A percentile compares a stretch with the other conserved stretches of the same genome.
phyloP scores from a whole-genome alignment of 1,140 invertebrate species.

The Drosophila persimilis region DNA sequence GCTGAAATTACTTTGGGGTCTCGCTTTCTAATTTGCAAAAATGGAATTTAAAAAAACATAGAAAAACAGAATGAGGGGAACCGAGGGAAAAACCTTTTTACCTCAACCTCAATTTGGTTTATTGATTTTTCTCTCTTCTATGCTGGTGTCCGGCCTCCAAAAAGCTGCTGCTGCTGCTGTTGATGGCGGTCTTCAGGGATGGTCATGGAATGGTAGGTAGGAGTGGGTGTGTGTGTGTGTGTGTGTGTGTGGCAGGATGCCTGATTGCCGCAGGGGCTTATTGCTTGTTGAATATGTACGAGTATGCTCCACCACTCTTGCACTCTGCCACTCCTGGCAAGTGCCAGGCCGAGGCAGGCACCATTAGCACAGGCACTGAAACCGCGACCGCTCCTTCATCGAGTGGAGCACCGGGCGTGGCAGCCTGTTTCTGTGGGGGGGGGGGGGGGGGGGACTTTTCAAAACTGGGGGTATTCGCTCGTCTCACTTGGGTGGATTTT shows the following conservation, averaged over 20 bases:
- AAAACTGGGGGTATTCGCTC: slow-evolving; percentile 16
- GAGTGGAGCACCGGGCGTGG: slow-evolving; percentile 4
- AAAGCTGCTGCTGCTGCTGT: slow-evolving; percentile 31
- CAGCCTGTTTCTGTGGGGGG: slow-evolving; percentile 41
- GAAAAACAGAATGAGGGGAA: slow-evolving; percentile 22
- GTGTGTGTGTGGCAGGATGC: slow-evolving; percentile 15
- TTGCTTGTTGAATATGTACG: slow-evolving; percentile 60
- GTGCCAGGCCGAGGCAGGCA: slow-evolving; percentile 49
- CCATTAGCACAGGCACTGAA: too few relatives aligned
- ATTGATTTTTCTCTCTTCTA: slow-evolving; percentile 58
- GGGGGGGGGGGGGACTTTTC: slow-evolving; percentile 26
- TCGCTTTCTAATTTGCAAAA: slow-evolving; percentile 78
- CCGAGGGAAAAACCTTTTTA: slow-evolving; percentile 43
- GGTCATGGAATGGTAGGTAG: background rate
- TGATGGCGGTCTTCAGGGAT: slow-evolving; percentile 36
- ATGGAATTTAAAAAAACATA: slow-evolving; percentile 47
- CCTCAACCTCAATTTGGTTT: slow-evolving; percentile 56
- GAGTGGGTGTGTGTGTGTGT: background rate
- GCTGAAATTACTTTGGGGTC: slow-evolving; percentile 58
- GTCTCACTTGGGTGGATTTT: slow-evolving; percentile 46
- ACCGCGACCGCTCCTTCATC: slow-evolving; percentile 49
- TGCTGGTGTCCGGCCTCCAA: slow-evolving; percentile 47
- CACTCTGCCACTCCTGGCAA: slow-evolving; percentile 8
- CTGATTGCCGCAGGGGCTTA: slow-evolving; percentile 29
- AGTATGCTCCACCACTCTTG: slow-evolving; percentile 10